Evolutionary conservation across 30 jellyfish, hydroid and myxozoan genomes (phyloP), one percentile per base, ranked within the genome.

Genomic region (Aurelia coerulea): DNA sequence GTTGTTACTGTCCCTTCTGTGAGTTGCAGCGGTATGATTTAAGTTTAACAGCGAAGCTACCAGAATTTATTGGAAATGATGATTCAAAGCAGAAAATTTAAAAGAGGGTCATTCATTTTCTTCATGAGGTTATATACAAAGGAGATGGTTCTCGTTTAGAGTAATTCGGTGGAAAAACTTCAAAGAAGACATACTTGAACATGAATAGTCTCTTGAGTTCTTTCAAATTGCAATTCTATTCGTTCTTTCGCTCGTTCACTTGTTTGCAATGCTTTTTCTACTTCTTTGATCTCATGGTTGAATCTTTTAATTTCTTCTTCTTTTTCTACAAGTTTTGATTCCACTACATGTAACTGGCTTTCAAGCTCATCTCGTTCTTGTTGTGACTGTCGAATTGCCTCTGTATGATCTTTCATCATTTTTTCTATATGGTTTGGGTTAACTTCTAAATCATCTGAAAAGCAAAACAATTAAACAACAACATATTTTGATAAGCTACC

Each of bases 241-340:
- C 90, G 90, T 39, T 78, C 96, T 72, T 83, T 91, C 58, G 92
- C 93, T n/a, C 93, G 79, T 33, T 80, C 92, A 71, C 78, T 77
- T 8, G 90, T 71, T 54, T 71, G 86, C 39, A 58, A 17, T 37
- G 83, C 87, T 65, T 76, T 70, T 33, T 76, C 90, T 59, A 50
- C 87, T 19, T 70, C 93, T 4, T 68, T 76, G 64, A 76, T n/a
- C 34, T 90, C 88, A 49, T 41, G 49, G 33, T 90, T 80, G 18
- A 76, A 68, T 7, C 76, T 42, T 62, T 68, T 80, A 9, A 69
- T 62, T 32, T 65, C 87, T 17, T 35, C 65, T 42, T 52, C 83
- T 19, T 62, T 54, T n/a, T 74, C 88, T 29, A 42, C 64, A 15
- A 67, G 51, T 52, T 59, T 90, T 32, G 58, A 32, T 58, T 90